Base-by-base conservation (phyloP, 1,140 invertebrate species). In the Tetramorium parvispinum region DNA sequence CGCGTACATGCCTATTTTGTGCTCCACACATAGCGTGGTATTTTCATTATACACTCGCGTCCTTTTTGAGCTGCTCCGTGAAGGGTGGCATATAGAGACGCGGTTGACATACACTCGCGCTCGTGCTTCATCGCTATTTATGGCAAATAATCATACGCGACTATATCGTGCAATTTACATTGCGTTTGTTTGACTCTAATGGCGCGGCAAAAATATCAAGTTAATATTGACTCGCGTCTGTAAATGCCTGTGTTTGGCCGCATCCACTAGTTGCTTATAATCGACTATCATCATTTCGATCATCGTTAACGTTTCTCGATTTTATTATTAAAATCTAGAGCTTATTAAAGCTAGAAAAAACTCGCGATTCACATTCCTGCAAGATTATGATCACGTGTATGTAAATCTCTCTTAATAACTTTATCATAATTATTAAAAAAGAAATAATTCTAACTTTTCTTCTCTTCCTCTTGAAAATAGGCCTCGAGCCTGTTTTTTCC, bases 91-190 rank as follows among this genome's bases (percentile, higher is more conserved):
- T 51, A 89, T 85, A 89, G 85, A 49, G 70, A 79, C 78, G 57
- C 53, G 65, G 61, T 78, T 87, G 83, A 89, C 85, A 82, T 89
- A 89, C 88, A 76, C 55, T 89, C 83, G 71, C 77, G 70, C 77
- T 73, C 66, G 75, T 70, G 88, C 83, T 89, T 89, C 85, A 87
- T 81, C 77, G 79, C 55, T 75, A 87, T 89, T 87, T 82, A 79
- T 85, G 89, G 88, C 85, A 92, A 92, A 92, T 90, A 91, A 89
- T 86, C 87, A 90, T 92, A 87, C 79, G 85, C 85, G 76, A 73
- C 82, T 66, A 66, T 65, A 87, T 89, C 79, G 71, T 27, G 53
- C 79, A 91, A 87, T 92, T 92, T 92, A 86, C 90, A 91, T 85
- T 90, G 86, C 86, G 87, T 90, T 90, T 91, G 91, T 90, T 91